These are phyloP conservation scores for Invenusta paracnida DNA, from an alignment of 2,888 invertebrate genomes.

Conservation along the genomic window DNA sequence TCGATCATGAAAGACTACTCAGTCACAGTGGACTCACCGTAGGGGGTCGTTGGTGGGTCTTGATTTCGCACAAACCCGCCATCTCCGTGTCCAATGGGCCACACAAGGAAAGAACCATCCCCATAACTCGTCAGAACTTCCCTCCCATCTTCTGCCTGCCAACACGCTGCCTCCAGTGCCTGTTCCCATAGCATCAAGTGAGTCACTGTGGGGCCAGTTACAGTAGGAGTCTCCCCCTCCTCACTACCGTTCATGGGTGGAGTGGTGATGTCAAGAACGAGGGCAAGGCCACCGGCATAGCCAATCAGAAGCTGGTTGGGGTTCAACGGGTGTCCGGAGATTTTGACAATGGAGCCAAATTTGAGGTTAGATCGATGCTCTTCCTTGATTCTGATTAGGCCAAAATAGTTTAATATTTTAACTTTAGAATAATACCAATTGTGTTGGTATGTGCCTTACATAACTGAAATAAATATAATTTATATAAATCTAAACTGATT, in stretches of 20 bases:
- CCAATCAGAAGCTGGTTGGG: neutral
- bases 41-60: conserved; percentile 69
- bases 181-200: neutral
- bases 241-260: neutral
- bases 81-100: conserved; percentile 50
- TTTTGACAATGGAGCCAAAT: neutral
- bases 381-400: neutral
- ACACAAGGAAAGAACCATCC: conserved; percentile 81
- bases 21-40: conserved; percentile 61
- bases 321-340: neutral
- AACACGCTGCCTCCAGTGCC: conserved; percentile 72
- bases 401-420: no score
- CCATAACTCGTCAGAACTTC: conserved; percentile 85
- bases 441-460: no score
- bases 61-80: neutral
- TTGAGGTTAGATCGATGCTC: neutral
- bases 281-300: neutral
- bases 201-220: neutral
- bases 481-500: no score
- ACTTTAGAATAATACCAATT: no score
- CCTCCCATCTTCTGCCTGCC: conserved; percentile 71
- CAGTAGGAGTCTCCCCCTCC: neutral
- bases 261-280: neutral
- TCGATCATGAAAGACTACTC: neutral
- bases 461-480: no score